Evolutionary conservation across 2,888 invertebrate genomes (phyloP), one percentile per base, ranked within the genome.

Genomic region (Saturnia pavonia): DNA sequence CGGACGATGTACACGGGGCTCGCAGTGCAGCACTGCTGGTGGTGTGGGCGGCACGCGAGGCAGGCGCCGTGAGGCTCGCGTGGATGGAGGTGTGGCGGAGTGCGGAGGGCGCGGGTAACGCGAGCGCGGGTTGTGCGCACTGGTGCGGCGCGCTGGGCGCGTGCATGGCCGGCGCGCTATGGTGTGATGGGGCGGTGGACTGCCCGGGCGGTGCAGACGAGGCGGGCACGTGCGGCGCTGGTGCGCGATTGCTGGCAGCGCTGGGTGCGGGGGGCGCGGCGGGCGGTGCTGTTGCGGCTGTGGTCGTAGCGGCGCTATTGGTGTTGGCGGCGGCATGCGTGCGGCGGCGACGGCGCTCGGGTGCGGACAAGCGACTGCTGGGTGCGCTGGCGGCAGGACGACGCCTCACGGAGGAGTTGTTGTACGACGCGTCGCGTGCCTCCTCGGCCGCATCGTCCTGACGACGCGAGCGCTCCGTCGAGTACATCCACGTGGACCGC

Each of bases 401-500:
- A 71, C 94, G 96, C 77, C 93, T 97, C 81, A 95, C 96, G 85
- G 96, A 96, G 88, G 96, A 96, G 89, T 94, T 95, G 81, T 92
- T 96, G 72, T 94, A 96, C 80, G 96, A 96, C 84, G 95, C 95
- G 74, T 95, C 95, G 78, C 94, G 92, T 81, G 85, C 91, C 57
- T 91, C 92, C 2, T 90, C 95, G 57, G 94, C 95, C 67, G 94
- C 95, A 45, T 94, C 95, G 84, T 97, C 98, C 95, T 98, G 98
- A 98, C 97, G 97, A 85, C 97, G 97, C 92, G 96, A 96, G 89
- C 96, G 97, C 94, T 96, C 97, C 95, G 97, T 98, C 95, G 98
- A 98, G 91, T 98, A 97, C 92, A 98, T 98, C 88, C 97, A 97
- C 94, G 97, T 98, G 94, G 98, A 98, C 94, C 96, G 97, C 90